Evolutionary conservation across 2,113 vertebrate species (phyloP), one percentile per base, ranked within the genome.

Genomic region (Clarias gariepinus): DNA sequence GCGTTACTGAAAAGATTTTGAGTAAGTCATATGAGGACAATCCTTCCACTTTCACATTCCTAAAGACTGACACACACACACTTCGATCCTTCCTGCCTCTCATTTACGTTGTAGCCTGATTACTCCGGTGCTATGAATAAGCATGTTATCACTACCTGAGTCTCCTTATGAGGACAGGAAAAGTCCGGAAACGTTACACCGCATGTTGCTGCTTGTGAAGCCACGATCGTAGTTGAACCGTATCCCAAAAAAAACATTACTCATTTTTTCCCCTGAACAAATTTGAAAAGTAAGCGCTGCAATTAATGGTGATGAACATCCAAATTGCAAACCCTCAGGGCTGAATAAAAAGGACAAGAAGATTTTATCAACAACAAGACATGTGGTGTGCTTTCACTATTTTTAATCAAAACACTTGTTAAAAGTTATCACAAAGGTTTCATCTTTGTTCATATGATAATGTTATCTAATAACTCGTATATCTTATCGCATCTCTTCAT

Each of bases 61-160:
- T 33, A 30, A 63, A 13, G 18, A 68, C 57, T 52, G 30, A 82
- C 83, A 66, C 81, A 55, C 28, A 21, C 58, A 61, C 61, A 41
- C 33, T 23, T 18, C 18, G 55, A 69, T 23, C 47, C 68, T 21
- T 28, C n/a, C 41, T 47, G 30, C n/a, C 11, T 10, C 18, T 66
- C 25, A 30, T 41, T 73, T 53, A 85, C 68, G 55, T 71, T 11
- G 77, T 47, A 68, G 64, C 9, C 55, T 0, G 66, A 71, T 71
- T 81, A 52, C 66, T 73, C 36, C 19, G 19, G 79, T 33, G 68
- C 80, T 64, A 82, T 66, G 80, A 87, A 77, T 63, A 87, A 57
- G 28, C 86, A 28, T 16, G 61, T 18, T 25, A 55, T 76, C 41
- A 76, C 68, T 55, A 55, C 6, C 19, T 1, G 19, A 47, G 28